phyloP scores from a whole-genome alignment of 2,113 vertebrate species.

The Epinephelus lanceolatus region DNA sequence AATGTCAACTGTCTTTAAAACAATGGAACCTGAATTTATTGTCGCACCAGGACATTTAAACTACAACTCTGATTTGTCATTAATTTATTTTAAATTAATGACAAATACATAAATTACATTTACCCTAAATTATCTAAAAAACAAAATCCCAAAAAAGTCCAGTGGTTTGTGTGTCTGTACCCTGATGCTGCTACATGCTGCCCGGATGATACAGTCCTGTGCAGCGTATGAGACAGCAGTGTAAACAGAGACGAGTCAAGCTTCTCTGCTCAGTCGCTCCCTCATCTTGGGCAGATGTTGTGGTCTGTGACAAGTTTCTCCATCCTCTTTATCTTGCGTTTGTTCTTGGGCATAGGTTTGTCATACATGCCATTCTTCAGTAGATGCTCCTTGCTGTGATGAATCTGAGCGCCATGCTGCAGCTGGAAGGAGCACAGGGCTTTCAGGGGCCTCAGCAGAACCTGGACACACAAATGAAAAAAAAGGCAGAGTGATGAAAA shows the following conservation, averaged over 20 bases:
- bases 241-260: neutral
- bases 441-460: constrained; percentile 91
- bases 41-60: constrained; percentile 32
- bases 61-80: constrained; percentile 17
- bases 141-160: constrained; percentile 17
- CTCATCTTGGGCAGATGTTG: constrained; percentile 88
- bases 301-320: constrained; percentile 92
- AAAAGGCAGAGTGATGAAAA: neutral
- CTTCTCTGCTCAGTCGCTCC: neutral
- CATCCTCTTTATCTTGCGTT: constrained; percentile 97
- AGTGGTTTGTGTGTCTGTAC: constrained; percentile 7
- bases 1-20: constrained; percentile 40
- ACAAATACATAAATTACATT: constrained; percentile 56
- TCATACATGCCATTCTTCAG: constrained; percentile 94
- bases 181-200: constrained; percentile 16
- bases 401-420: constrained; percentile 95
- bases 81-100: constrained; percentile 39
- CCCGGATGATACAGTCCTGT: constrained; percentile 29
- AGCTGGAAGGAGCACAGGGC: constrained; percentile 98
- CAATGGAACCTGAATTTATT: constrained; percentile 30
- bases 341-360: constrained; percentile 98
- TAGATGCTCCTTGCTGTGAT: constrained; percentile 97
- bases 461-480: constrained; percentile 79
- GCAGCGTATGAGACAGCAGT: neutral
- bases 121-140: constrained; percentile 4